Evolutionary conservation across 2,113 vertebrate species (phyloP).

Genomic region (Ariopsis seemanni): DNA sequence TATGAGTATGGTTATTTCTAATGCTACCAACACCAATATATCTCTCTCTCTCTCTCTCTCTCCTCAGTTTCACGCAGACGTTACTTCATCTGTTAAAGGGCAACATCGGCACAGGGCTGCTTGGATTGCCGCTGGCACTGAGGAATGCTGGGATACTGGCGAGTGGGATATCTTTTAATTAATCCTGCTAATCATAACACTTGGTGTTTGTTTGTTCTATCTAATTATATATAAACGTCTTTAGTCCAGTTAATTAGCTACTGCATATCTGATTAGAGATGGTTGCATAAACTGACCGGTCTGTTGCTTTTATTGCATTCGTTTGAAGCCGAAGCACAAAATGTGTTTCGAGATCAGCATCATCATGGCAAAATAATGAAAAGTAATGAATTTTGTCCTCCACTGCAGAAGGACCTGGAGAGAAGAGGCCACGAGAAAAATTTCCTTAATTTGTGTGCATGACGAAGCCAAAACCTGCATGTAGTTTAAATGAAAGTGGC

Average conservation of each 20-base stretch:
- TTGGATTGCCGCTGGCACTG: conserved; percentile 84
- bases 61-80: conserved; percentile 79
- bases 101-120: conserved; percentile 86
- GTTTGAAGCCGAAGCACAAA: no score
- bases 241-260: neutral
- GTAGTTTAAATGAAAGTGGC: no score
- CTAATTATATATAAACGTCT: neutral
- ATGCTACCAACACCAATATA: neutral
- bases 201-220: neutral
- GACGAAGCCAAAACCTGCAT: no score
- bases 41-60: neutral
- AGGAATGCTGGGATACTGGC: conserved; percentile 86
- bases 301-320: no score
- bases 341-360: no score
- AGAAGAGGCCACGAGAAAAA: no score
- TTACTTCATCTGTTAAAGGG: conserved; percentile 85
- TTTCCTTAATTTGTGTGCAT: no score
- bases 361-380: no score
- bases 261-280: neutral
- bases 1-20: neutral
- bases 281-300: no score
- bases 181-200: neutral
- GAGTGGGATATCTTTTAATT: conserved; percentile 56
- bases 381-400: no score
- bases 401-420: no score